Percentiles rank a stretch among this genome's conserved stretches.
phyloP scores from a whole-genome alignment of 2,797 vertebrate genomes.

The Vespertilio murinus region DNA sequence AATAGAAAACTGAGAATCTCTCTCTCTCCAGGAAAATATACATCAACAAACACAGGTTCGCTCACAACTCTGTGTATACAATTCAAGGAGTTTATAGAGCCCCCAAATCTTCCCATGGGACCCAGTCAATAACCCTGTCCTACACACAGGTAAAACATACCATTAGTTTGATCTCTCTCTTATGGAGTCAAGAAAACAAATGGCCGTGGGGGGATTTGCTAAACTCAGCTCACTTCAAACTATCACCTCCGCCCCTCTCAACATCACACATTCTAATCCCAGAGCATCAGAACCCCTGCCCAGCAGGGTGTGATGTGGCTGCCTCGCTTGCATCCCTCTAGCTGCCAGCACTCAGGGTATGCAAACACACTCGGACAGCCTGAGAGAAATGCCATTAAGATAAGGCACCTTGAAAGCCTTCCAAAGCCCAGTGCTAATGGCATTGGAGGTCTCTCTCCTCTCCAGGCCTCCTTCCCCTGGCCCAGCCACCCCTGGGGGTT shows the following conservation, averaged over 20 bases:
- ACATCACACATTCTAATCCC: not conserved
- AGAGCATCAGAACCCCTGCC: not conserved
- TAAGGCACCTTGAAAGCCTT: not conserved
- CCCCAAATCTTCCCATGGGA: not conserved
- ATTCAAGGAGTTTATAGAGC: not conserved
- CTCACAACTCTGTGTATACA: not conserved
- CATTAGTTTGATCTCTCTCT: not conserved
- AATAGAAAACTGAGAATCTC: slow-evolving; percentile 11
- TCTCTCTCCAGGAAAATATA: slow-evolving; percentile 1
- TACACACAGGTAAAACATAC: not conserved
- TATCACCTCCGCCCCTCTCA: not conserved
- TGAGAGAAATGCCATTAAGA: not conserved
- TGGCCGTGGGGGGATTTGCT: not conserved
- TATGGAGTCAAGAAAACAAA: not conserved
- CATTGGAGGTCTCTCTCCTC: not conserved
- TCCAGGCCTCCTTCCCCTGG: not conserved
- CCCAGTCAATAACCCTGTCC: not conserved
- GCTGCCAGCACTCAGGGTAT: not conserved
- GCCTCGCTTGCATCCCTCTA: not conserved
- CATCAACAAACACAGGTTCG: not conserved
- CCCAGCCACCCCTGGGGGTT: fast-evolving
- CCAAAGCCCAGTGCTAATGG: not conserved
- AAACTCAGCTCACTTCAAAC: not conserved
- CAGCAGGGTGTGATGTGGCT: not conserved
- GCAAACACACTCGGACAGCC: not conserved